phyloP scores from a whole-genome alignment of 92 coral and sea anemone genomes.

The Epizoanthus stellaris region DNA sequence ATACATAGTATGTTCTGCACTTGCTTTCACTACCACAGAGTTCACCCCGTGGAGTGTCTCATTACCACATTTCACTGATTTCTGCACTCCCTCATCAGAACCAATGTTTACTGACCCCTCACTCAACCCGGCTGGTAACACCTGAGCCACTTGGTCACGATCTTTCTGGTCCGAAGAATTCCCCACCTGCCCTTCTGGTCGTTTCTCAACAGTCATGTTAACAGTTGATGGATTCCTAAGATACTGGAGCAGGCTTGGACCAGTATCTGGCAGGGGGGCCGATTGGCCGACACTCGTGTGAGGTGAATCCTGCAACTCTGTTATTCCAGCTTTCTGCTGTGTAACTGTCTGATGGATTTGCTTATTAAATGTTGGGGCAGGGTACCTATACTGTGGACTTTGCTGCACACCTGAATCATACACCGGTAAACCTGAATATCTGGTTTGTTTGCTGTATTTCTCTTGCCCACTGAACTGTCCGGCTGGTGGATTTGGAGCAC shows the following conservation, averaged over 20 bases:
- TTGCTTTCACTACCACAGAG: neutral
- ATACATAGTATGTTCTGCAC: neutral
- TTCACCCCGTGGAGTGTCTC: neutral
- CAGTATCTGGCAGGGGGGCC: neutral
- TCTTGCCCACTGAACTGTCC: neutral
- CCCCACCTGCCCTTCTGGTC: too few species aligned
- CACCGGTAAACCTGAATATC: too few species aligned
- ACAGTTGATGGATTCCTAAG: too few species aligned
- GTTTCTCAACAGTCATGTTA: too few species aligned
- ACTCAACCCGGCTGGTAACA: too few species aligned
- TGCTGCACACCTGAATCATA: neutral
- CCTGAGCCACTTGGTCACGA: too few species aligned
- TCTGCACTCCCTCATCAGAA: too few species aligned
- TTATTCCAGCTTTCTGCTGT: neutral
- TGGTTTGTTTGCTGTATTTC: too few species aligned
- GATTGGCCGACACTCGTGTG: neutral
- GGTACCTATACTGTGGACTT: slow-evolving; percentile 1
- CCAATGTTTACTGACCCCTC: too few species aligned
- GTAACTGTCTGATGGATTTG: neutral
- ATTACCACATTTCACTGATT: too few species aligned
- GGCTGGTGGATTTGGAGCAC: neutral
- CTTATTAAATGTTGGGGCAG: neutral
- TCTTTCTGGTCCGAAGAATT: too few species aligned
- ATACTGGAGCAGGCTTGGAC: too few species aligned
- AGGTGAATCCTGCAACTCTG: neutral